Conservation (phyloP, 2,888 invertebrate species). For the Campoplex capitator region DNA sequence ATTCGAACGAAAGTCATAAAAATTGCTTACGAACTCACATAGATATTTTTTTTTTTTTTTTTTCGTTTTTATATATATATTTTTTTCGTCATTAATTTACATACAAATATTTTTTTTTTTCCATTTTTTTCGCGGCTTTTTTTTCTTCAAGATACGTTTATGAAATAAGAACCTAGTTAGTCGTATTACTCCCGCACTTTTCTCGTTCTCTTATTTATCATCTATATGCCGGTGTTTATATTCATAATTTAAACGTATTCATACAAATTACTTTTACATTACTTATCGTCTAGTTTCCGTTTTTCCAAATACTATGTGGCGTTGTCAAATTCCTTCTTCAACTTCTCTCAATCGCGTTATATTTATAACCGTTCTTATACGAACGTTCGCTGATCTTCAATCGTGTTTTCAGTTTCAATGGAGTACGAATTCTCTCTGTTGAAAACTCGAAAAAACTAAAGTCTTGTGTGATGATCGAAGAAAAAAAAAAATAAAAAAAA, state of each 20-base stretch:
- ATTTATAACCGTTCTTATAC: constrained; percentile 53
- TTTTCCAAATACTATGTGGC: constrained; percentile 75
- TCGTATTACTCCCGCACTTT: constrained; percentile 71
- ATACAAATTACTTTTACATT: constrained; percentile 75
- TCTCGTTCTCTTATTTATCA: constrained; percentile 50
- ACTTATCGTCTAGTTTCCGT: constrained; percentile 69
- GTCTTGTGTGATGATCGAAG: constrained; percentile 17
- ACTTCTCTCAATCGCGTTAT: constrained; percentile 61
- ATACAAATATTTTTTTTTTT: constrained; percentile 83
- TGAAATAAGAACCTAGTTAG: constrained; percentile 76
- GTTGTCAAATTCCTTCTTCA: constrained; percentile 73
- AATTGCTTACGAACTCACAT: constrained; percentile 50
- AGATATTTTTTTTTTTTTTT: constrained; percentile 77
- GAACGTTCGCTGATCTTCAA: constrained; percentile 42
- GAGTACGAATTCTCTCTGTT: constrained; percentile 49
- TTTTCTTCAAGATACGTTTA: constrained; percentile 81
- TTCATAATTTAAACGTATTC: constrained; percentile 73
- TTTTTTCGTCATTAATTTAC: constrained; percentile 83
- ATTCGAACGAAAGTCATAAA: constrained; percentile 12
- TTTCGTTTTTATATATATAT: constrained; percentile 72
- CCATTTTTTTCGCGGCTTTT: constrained; percentile 74
- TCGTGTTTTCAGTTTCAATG: constrained; percentile 51
- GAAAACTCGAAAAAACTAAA: constrained; percentile 27
- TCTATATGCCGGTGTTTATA: constrained; percentile 65
- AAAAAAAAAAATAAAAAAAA: background rate